These are phyloP conservation scores for Scaptodrosophila lebanonensis DNA, from an alignment of 1,140 invertebrate species.

Conservation along the genomic window DNA sequence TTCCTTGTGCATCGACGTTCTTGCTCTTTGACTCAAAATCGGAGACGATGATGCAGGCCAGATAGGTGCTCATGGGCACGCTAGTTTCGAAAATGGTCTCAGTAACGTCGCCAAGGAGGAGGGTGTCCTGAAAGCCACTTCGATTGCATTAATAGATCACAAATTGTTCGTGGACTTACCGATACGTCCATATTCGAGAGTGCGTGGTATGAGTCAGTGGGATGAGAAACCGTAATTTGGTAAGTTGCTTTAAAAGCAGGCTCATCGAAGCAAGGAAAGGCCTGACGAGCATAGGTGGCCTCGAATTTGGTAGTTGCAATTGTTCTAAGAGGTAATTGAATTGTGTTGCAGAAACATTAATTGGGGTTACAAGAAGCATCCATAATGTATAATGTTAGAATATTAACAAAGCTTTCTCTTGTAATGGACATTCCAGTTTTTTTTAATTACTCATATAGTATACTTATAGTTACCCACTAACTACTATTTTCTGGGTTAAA, in stretches of 20 bases:
- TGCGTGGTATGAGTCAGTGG: conserved; percentile 82
- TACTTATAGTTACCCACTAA: too few species aligned
- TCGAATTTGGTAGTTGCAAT: conserved; percentile 95
- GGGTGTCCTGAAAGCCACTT: conserved; percentile 23
- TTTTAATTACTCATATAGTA: too few species aligned
- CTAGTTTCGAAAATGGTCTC: conserved; percentile 84
- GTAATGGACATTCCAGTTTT: too few species aligned
- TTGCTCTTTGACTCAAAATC: conserved; percentile 85
- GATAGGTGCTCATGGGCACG: conserved; percentile 95
- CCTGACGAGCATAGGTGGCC: conserved; percentile 93
- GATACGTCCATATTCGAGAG: conserved; percentile 87
- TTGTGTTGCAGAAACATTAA: too few species aligned
- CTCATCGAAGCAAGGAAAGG: conserved; percentile 97
- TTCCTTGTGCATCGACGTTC: conserved; percentile 79
- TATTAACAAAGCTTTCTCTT: too few species aligned
- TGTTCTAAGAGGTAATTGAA: conserved; percentile 79
- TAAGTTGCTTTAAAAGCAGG: conserved; percentile 94
- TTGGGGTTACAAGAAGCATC: too few species aligned
- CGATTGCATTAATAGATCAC: neutral
- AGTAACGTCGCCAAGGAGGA: conserved; percentile 44
- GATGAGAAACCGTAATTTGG: conserved; percentile 85
- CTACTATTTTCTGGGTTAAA: too few species aligned
- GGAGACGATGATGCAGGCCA: conserved; percentile 93
- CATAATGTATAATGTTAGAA: too few species aligned
- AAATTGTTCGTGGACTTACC: conserved; percentile 4